Conservation (phyloP, 2,113 vertebrate genomes). For the Calidris pugnax region DNA sequence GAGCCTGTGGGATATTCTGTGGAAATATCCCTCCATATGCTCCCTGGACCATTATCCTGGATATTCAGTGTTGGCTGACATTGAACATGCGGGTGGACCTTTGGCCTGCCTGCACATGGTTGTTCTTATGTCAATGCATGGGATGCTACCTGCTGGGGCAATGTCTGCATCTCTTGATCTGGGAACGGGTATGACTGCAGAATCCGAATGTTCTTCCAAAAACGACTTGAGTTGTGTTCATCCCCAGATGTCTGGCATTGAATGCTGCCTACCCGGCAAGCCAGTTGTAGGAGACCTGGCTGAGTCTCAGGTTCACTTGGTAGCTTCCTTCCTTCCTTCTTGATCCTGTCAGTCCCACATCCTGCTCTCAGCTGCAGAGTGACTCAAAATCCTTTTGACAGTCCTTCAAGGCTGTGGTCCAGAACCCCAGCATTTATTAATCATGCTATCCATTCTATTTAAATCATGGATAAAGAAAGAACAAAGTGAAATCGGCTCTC, state of each 20-base stretch:
- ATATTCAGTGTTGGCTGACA: not conserved
- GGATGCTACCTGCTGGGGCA: not conserved
- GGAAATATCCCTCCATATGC: not conserved
- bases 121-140: not conserved
- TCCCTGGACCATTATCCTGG: not conserved
- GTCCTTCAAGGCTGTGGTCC: not conserved
- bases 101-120: not conserved
- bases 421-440: constrained; percentile 14
- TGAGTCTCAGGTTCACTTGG: not conserved
- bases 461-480: constrained; percentile 35
- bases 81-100: not conserved
- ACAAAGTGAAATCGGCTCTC: constrained; percentile 37
- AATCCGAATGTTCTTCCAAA: not conserved
- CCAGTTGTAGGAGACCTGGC: constrained; percentile 9
- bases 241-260: constrained; percentile 10
- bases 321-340: constrained; percentile 26
- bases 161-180: not conserved
- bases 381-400: constrained; percentile 5
- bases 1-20: not conserved
- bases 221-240: not conserved
- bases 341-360: constrained; percentile 14
- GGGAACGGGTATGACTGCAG: not conserved
- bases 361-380: constrained; percentile 8
- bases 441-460: not conserved
- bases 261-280: not conserved